A percentile compares a stretch with the other conserved stretches of the same genome.
These are phyloP conservation scores for Toxotes jaculatrix DNA, from an alignment of 2,113 vertebrate species.

Conservation along the genomic window DNA sequence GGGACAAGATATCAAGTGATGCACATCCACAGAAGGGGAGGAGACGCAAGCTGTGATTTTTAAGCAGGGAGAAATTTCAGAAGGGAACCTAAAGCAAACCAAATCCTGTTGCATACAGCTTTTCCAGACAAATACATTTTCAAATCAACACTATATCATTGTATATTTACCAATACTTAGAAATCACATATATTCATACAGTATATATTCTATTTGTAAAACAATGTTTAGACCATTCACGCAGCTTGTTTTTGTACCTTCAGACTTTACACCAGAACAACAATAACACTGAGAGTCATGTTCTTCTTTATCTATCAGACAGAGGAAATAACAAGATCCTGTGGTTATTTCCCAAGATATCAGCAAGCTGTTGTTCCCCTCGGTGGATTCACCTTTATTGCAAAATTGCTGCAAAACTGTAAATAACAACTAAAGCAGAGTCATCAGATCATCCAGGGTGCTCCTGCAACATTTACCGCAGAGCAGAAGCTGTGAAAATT, in stretches of 20 bases:
- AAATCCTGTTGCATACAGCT: not conserved
- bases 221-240: not conserved
- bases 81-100: not conserved
- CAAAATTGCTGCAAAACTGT: slow-evolving; percentile 38
- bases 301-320: slow-evolving; percentile 41
- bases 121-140: not conserved
- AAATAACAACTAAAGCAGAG: slow-evolving; percentile 53
- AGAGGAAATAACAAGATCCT: slow-evolving; percentile 46
- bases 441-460: slow-evolving; percentile 8
- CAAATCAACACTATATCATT: not conserved
- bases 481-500: slow-evolving; percentile 22
- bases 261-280: slow-evolving; percentile 23
- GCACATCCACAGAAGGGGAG: not conserved
- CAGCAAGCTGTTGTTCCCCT: slow-evolving; percentile 29
- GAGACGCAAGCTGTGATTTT: not conserved
- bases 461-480: slow-evolving; percentile 23
- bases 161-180: not conserved
- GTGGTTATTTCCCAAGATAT: slow-evolving; percentile 64
- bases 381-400: slow-evolving; percentile 47
- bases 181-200: not conserved
- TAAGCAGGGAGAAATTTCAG: not conserved
- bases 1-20: not conserved
- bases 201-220: not conserved
- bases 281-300: slow-evolving; percentile 11
- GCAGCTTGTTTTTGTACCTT: slow-evolving; percentile 13